Percentiles rank a stretch among this genome's conserved stretches.
Evolutionary conservation across 2,888 invertebrate species (phyloP).

Genomic region (Patella pellucida): DNA sequence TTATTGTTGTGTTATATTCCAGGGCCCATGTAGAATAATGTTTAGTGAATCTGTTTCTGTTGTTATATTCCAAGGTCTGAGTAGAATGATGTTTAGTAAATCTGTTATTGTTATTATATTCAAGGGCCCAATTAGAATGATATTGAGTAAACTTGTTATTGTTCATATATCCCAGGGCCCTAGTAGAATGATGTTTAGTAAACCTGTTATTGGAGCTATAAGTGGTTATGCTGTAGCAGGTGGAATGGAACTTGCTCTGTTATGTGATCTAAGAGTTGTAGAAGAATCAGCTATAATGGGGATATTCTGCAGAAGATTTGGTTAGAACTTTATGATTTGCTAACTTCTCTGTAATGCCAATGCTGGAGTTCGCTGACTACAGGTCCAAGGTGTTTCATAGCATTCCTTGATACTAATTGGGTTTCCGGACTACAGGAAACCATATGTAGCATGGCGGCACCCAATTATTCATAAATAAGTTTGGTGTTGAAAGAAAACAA

Average conservation of each 20-base stretch:
- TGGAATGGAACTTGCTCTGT: constrained; percentile 90
- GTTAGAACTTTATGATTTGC: constrained; percentile 70
- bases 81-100: constrained; percentile 82
- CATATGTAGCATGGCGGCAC: too few relatives aligned
- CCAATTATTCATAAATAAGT: too few relatives aligned
- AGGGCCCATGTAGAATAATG: too few relatives aligned
- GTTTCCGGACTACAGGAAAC: too few relatives aligned
- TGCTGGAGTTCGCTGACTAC: too few relatives aligned
- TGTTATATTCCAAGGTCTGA: too few relatives aligned
- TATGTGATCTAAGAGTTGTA: constrained; percentile 90
- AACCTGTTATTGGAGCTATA: constrained; percentile 90
- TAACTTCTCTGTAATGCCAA: too few relatives aligned
- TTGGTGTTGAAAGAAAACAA: too few relatives aligned
- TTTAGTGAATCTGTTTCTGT: too few relatives aligned
- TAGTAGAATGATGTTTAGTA: constrained; percentile 80
- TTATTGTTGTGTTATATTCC: too few relatives aligned
- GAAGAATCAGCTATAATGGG: constrained; percentile 89
- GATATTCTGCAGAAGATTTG: constrained; percentile 89
- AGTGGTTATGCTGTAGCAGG: constrained; percentile 91
- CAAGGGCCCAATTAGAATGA: constrained; percentile 76
- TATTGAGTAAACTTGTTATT: constrained; percentile 87
- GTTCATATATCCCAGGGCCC: constrained; percentile 80
- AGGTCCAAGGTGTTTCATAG: too few relatives aligned
- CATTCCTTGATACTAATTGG: too few relatives aligned
- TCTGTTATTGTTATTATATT: constrained; percentile 88